Evolutionary conservation across 2,113 vertebrate species (phyloP).

Genomic region (Rattus norvegicus): DNA sequence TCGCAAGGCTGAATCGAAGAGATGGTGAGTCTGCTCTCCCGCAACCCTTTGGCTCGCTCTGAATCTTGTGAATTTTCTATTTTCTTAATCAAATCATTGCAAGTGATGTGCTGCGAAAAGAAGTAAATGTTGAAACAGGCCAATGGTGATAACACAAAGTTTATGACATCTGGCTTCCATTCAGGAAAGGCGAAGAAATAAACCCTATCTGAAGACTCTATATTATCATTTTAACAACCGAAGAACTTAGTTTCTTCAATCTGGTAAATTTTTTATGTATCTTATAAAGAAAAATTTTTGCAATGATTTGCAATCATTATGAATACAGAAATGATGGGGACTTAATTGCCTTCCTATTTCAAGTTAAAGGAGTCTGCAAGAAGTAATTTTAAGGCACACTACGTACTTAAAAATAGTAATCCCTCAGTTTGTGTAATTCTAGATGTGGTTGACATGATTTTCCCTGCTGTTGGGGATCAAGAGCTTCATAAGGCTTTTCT

Average conservation of each 20-base stretch:
- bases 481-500: conserved; percentile 26
- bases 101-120: background rate
- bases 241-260: conserved; percentile 21
- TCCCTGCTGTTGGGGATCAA: conserved; percentile 12
- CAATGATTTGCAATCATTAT: background rate
- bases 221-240: background rate
- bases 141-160: background rate
- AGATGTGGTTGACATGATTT: background rate
- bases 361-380: conserved; percentile 46
- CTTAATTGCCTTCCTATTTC: conserved; percentile 58
- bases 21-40: conserved; percentile 88
- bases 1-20: conserved; percentile 95
- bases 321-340: background rate
- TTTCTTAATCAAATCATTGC: conserved; percentile 4
- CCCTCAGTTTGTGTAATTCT: conserved; percentile 42
- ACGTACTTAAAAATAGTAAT: conserved; percentile 60
- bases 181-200: background rate
- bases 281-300: background rate
- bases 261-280: background rate
- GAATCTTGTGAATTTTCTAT: conserved; percentile 18
- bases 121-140: background rate
- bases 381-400: conserved; percentile 56
- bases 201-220: background rate
- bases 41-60: background rate
- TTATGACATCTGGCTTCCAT: background rate